These are phyloP conservation scores for Teleogryllus oceanicus DNA, from an alignment of 2,888 invertebrate species.

Conservation along the genomic window DNA sequence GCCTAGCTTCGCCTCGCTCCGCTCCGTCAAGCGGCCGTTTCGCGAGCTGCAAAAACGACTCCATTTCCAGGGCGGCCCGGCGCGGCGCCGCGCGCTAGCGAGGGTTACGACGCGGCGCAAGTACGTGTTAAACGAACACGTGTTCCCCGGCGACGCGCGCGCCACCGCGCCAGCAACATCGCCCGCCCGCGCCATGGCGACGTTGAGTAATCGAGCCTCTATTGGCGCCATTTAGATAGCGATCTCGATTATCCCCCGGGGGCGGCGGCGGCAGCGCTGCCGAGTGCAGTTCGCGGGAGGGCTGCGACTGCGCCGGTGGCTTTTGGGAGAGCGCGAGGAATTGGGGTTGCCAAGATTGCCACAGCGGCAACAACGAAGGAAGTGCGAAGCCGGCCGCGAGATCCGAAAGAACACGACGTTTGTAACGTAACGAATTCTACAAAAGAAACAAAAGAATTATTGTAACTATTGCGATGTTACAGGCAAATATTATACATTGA, in stretches of 20 bases:
- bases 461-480: too few relatives aligned
- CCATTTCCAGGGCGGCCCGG: not conserved
- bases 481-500: too few relatives aligned
- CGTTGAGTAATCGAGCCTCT: not conserved
- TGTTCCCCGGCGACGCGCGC: not conserved
- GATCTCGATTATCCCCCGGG: not conserved
- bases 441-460: too few relatives aligned
- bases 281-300: not conserved
- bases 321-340: not conserved
- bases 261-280: not conserved
- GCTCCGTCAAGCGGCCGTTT: not conserved
- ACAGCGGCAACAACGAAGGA: not conserved
- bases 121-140: not conserved
- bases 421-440: too few relatives aligned
- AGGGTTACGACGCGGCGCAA: not conserved
- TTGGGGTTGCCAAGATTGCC: not conserved
- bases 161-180: not conserved
- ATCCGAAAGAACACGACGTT: too few relatives aligned
- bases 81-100: not conserved
- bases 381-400: not conserved
- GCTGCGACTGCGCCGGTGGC: not conserved
- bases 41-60: not conserved
- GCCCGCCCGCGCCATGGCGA: not conserved
- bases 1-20: not conserved
- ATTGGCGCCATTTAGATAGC: constrained; percentile 1